Conservation (phyloP, 2,888 invertebrate species). For the Drosophila meridiana region DNA sequence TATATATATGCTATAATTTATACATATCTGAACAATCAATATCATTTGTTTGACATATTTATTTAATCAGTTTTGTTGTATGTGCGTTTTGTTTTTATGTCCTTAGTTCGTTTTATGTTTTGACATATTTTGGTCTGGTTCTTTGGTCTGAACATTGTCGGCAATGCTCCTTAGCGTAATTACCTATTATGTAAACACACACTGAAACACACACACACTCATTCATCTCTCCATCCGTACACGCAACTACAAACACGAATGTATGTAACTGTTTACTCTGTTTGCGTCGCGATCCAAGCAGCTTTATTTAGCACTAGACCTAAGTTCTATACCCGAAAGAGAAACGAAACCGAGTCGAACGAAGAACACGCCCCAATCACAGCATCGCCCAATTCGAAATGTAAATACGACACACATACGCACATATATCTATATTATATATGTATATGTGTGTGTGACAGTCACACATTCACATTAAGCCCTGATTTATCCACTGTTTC, state of each 20-base stretch:
- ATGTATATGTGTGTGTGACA: slow-evolving; percentile 3
- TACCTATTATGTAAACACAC: slow-evolving; percentile 63
- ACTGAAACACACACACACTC: slow-evolving; percentile 37
- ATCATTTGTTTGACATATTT: slow-evolving; percentile 53
- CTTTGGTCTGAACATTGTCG: slow-evolving; percentile 79
- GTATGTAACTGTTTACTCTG: slow-evolving; percentile 59
- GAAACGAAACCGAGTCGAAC: slow-evolving; percentile 41
- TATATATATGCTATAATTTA: slow-evolving; percentile 54
- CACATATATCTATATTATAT: slow-evolving; percentile 2
- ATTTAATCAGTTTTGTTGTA: slow-evolving; percentile 73
- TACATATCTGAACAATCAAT: slow-evolving; percentile 46
- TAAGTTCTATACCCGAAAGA: slow-evolving; percentile 50
- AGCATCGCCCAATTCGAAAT: slow-evolving; percentile 56
- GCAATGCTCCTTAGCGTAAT: slow-evolving; percentile 77
- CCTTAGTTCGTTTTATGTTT: slow-evolving; percentile 63
- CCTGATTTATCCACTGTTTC: slow-evolving; percentile 27
- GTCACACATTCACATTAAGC: slow-evolving; percentile 14
- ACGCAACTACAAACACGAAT: slow-evolving; percentile 41
- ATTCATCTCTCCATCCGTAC: slow-evolving; percentile 6
- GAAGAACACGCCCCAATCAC: slow-evolving; percentile 41
- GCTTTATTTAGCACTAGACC: slow-evolving; percentile 73
- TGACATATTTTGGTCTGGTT: slow-evolving; percentile 71
- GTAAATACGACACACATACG: slow-evolving; percentile 51
- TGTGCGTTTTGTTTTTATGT: slow-evolving; percentile 72
- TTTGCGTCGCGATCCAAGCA: slow-evolving; percentile 63